A percentile compares a stretch with the other conserved stretches of the same genome.
These are phyloP conservation scores for Himalopsyche tibetana DNA, from an alignment of 2,888 invertebrate genomes.

Conservation along the genomic window DNA sequence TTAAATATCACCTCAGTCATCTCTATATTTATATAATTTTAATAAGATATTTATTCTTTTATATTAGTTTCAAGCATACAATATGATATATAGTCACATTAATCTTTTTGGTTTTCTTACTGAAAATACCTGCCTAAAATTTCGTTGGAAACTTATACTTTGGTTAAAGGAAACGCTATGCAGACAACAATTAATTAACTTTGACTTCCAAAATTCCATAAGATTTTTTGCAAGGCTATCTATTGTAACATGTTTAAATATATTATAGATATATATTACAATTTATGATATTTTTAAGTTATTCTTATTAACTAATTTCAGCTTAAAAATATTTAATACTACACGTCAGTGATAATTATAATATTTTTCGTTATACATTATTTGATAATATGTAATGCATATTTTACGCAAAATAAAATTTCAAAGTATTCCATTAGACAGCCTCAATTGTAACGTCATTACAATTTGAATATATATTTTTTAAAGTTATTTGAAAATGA, in stretches of 20 bases:
- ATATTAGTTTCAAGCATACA: too few species aligned
- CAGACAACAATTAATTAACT: background rate
- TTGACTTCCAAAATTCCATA: slow-evolving; percentile 8
- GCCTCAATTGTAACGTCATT: background rate
- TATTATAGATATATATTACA: slow-evolving; percentile 2
- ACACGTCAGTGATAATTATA: slow-evolving; percentile 18
- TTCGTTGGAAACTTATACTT: too few species aligned
- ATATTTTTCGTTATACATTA: slow-evolving; percentile 34
- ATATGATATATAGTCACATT: too few species aligned
- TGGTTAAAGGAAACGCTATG: too few species aligned
- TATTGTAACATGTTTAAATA: slow-evolving; percentile 42
- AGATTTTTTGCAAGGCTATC: slow-evolving; percentile 43
- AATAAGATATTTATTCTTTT: too few species aligned
- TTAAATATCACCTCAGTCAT: too few species aligned
- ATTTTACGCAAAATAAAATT: background rate
- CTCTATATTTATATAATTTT: too few species aligned
- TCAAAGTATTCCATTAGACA: background rate
- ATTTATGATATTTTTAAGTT: slow-evolving; percentile 40
- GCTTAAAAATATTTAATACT: background rate
- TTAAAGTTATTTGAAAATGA: background rate
- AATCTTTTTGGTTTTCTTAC: too few species aligned
- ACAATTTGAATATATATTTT: background rate
- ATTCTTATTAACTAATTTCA: slow-evolving; percentile 35
- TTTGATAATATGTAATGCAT: slow-evolving; percentile 1
- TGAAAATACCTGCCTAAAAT: too few species aligned